Evolutionary conservation across 2,888 invertebrate genomes (phyloP).

Genomic region (Leucophenga maculata): DNA sequence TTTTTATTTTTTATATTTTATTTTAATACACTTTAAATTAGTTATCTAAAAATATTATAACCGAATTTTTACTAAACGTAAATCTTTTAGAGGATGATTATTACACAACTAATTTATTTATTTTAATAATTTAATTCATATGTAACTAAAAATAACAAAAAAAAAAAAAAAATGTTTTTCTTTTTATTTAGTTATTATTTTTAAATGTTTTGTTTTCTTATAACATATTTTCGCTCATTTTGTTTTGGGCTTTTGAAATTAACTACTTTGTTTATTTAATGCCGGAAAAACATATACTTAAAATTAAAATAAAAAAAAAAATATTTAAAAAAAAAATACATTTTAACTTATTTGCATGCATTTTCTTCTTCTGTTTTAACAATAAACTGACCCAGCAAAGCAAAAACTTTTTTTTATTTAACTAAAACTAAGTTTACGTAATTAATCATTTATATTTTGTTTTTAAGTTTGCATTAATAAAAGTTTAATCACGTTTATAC

Average conservation of each 20-base stretch:
- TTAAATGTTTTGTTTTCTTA: conserved; percentile 4
- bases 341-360: conserved; percentile 28
- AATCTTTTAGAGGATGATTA: conserved; percentile 20
- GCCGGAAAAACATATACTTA: conserved; percentile 44
- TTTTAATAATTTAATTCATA: conserved; percentile 30
- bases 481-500: no score
- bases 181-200: neutral
- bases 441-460: neutral
- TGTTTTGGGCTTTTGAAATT: conserved; percentile 19
- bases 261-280: no score
- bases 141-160: conserved; percentile 23
- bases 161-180: neutral
- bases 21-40: conserved; percentile 61
- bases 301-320: conserved; percentile 40
- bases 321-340: conserved; percentile 46
- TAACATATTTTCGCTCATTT: conserved; percentile 38
- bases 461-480: no score
- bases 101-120: conserved; percentile 40
- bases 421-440: neutral
- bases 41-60: conserved; percentile 59
- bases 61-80: conserved; percentile 41
- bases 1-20: neutral
- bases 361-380: no score
- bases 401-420: no score
- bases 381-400: no score